A percentile compares a stretch with the other conserved stretches of the same genome.
phyloP scores from a whole-genome alignment of 2,113 vertebrate species.

The Triplophysa siluroides region DNA sequence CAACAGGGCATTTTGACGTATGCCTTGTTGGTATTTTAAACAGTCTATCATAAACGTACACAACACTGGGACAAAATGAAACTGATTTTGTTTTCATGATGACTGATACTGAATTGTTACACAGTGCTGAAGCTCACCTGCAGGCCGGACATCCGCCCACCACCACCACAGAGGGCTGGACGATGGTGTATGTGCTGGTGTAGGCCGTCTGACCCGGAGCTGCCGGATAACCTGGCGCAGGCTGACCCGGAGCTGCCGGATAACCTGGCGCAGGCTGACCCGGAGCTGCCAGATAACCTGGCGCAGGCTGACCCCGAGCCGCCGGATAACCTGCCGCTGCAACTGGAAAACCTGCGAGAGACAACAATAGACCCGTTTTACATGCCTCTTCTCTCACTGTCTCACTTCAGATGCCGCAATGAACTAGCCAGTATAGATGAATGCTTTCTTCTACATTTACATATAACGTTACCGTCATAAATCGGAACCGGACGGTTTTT shows the following conservation, averaged over 20 bases:
- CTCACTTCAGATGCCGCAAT: not conserved
- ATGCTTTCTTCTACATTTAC: too few species aligned
- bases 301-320: conserved; percentile 56
- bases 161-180: conserved; percentile 94
- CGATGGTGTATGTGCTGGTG: conserved; percentile 82
- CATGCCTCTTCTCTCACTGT: not conserved
- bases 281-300: conserved; percentile 64
- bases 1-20: too few species aligned
- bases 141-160: conserved; percentile 97
- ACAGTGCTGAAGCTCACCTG: conserved; percentile 77
- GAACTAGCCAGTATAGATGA: too few species aligned
- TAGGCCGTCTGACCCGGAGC: conserved; percentile 69
- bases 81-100: not conserved
- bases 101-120: not conserved
- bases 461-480: too few species aligned
- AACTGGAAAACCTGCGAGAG: conserved; percentile 25
- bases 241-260: conserved; percentile 55
- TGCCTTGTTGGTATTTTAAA: too few species aligned
- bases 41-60: too few species aligned
- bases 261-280: conserved; percentile 68
- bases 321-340: conserved; percentile 68
- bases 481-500: too few species aligned
- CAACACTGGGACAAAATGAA: not conserved
- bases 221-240: conserved; percentile 69
- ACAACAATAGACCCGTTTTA: not conserved